A percentile compares a stretch with the other conserved stretches of the same genome.
Evolutionary conservation across 2,888 invertebrate species (phyloP).

Genomic region (Endomychus coccineus): DNA sequence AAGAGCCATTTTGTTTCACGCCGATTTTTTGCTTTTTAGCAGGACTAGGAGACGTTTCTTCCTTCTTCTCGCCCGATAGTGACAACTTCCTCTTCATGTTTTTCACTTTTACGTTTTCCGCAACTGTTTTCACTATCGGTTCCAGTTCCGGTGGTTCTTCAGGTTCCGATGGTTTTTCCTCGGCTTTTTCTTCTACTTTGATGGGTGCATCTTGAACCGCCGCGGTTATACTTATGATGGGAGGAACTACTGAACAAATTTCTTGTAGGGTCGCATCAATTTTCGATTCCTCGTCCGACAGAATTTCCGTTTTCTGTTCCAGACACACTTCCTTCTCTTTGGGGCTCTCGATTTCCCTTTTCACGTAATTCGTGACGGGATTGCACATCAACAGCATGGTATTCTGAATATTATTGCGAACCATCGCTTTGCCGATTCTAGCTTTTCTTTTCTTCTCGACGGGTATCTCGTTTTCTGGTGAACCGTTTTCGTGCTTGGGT

Average conservation of each 20-base stretch:
- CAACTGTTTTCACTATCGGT: slow-evolving; percentile 40
- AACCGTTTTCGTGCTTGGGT: slow-evolving; percentile 26
- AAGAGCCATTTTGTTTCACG: slow-evolving; percentile 33
- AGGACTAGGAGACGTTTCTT: slow-evolving; percentile 20
- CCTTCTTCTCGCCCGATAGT: slow-evolving; percentile 25
- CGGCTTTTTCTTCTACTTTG: slow-evolving; percentile 4
- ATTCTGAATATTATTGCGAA: slow-evolving; percentile 53
- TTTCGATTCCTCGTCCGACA: slow-evolving; percentile 22
- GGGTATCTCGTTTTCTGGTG: slow-evolving; percentile 27
- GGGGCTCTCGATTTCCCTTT: slow-evolving; percentile 43
- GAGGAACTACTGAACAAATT: slow-evolving; percentile 14
- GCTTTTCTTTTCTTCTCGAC: slow-evolving; percentile 46
- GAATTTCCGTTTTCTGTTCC: slow-evolving; percentile 29
- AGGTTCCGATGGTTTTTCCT: slow-evolving; percentile 8
- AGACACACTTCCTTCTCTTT: slow-evolving; percentile 32
- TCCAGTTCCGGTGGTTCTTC: slow-evolving; percentile 21
- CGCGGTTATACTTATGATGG: slow-evolving; percentile 2
- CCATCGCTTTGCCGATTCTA: slow-evolving; percentile 60
- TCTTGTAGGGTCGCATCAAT: slow-evolving; percentile 18
- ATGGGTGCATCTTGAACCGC: not conserved
- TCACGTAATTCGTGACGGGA: slow-evolving; percentile 33
- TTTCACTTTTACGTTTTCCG: slow-evolving; percentile 43
- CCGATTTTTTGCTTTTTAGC: slow-evolving; percentile 32
- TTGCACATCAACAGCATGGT: slow-evolving; percentile 48
- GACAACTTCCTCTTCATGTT: slow-evolving; percentile 48